Percentiles rank a stretch among this genome's conserved stretches.
Conservation (phyloP, 2,113 vertebrate genomes). For the Ophthalmotilapia sp. region DNA sequence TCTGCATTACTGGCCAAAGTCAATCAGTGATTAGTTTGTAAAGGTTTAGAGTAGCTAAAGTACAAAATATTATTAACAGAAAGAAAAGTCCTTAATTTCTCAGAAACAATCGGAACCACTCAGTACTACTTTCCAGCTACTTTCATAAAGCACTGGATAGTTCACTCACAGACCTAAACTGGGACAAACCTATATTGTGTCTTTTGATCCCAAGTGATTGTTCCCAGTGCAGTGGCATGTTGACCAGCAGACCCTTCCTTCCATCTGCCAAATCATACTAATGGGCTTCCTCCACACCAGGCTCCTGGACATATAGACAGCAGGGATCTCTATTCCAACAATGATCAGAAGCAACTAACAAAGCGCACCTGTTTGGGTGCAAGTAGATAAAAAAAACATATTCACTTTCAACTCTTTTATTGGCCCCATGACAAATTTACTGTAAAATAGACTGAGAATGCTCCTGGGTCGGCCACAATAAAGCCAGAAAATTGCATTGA, state of each 20-base stretch:
- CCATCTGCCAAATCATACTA: constrained; percentile 23
- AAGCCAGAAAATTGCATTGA: constrained; percentile 64
- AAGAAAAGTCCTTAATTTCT: not conserved
- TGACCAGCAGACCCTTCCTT: constrained; percentile 11
- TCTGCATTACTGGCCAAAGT: not conserved
- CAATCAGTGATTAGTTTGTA: not conserved
- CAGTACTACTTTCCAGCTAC: not conserved
- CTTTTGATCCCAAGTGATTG: not conserved
- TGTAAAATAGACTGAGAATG: constrained; percentile 60
- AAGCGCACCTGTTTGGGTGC: constrained; percentile 28
- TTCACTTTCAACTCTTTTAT: constrained; percentile 58
- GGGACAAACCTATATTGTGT: not conserved
- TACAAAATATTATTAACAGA: not conserved
- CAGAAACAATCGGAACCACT: not conserved
- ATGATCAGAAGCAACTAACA: constrained; percentile 25
- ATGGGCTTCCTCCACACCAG: constrained; percentile 28
- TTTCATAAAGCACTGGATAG: not conserved
- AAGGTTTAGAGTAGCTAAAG: not conserved
- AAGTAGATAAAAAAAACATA: constrained; percentile 62
- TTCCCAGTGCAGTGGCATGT: not conserved
- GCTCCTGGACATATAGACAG: constrained; percentile 24
- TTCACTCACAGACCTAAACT: not conserved
- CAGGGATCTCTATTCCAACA: constrained; percentile 41
- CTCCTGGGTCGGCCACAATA: constrained; percentile 58
- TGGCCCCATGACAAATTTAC: constrained; percentile 65